Conservation (phyloP, 1,140 invertebrate species). For the Andrena cerasifolii region DNA sequence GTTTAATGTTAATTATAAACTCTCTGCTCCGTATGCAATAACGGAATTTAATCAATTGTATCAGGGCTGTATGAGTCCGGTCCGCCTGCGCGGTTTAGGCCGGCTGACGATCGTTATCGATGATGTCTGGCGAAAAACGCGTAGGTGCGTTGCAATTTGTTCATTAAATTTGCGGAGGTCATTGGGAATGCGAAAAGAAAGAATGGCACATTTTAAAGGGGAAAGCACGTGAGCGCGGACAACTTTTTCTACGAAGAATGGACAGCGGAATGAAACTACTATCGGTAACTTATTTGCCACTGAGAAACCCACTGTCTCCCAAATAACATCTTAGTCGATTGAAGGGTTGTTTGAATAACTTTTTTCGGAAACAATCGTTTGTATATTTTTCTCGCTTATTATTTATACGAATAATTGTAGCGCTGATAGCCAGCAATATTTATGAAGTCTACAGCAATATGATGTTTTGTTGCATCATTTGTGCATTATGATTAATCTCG, state of each 20-base stretch:
- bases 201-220: too few relatives aligned
- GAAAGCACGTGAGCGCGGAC: too few relatives aligned
- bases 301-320: too few relatives aligned
- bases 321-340: neutral
- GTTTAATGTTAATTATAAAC: neutral
- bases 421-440: neutral
- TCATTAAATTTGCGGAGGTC: neutral
- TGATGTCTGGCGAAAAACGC: neutral
- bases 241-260: too few relatives aligned
- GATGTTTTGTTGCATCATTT: too few relatives aligned
- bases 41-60: slow-evolving; percentile 30
- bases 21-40: neutral
- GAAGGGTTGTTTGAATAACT: neutral
- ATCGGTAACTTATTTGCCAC: too few relatives aligned
- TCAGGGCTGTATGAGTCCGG: slow-evolving; percentile 30
- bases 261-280: too few relatives aligned
- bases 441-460: too few relatives aligned
- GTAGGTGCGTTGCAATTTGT: slow-evolving; percentile 10
- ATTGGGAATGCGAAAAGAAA: neutral
- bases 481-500: neutral
- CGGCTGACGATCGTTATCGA: slow-evolving; percentile 25
- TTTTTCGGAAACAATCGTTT: too few relatives aligned
- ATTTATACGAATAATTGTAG: neutral
- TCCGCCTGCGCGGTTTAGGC: neutral
- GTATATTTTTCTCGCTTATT: too few relatives aligned